phyloP scores from a whole-genome alignment of 2,888 invertebrate species.

The Sympetrum striolatum region DNA sequence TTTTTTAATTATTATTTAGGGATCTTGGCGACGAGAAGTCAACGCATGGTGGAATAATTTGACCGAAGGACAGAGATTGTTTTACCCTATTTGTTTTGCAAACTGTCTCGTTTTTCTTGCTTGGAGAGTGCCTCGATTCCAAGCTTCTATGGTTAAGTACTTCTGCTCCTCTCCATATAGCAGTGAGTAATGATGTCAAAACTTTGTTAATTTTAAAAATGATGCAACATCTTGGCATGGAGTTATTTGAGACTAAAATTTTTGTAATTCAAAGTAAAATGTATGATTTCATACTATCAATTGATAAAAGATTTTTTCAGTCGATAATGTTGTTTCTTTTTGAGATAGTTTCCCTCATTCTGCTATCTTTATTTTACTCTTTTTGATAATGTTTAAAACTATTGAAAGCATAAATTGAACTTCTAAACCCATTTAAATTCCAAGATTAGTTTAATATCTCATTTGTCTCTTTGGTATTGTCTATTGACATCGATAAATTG shows the following conservation, averaged over 20 bases:
- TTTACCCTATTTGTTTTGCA: conserved; percentile 77
- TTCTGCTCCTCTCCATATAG: conserved; percentile 84
- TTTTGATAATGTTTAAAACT: no score
- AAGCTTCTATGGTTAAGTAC: conserved; percentile 79
- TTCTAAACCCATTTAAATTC: not conserved
- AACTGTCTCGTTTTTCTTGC: conserved; percentile 82
- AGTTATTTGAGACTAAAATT: not conserved
- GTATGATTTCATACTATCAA: no score
- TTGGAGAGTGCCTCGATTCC: conserved; percentile 79
- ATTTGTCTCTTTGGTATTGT: not conserved
- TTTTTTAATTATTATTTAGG: not conserved
- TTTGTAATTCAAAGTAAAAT: not conserved
- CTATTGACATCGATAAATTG: conserved; percentile 39
- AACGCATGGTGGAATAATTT: conserved; percentile 76
- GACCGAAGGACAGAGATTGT: conserved; percentile 77
- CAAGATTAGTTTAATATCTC: not conserved
- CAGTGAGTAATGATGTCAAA: conserved; percentile 63
- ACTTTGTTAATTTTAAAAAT: not conserved
- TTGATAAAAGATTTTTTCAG: no score
- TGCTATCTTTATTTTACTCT: no score
- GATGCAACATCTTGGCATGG: not conserved
- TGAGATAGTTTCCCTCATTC: no score
- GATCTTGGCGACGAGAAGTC: conserved; percentile 27
- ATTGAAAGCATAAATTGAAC: no score
- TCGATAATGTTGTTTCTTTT: no score